A percentile compares a stretch with the other conserved stretches of the same genome.
Evolutionary conservation across 2,797 vertebrate genomes (phyloP).

Genomic region (Acanthurus leucopareius): DNA sequence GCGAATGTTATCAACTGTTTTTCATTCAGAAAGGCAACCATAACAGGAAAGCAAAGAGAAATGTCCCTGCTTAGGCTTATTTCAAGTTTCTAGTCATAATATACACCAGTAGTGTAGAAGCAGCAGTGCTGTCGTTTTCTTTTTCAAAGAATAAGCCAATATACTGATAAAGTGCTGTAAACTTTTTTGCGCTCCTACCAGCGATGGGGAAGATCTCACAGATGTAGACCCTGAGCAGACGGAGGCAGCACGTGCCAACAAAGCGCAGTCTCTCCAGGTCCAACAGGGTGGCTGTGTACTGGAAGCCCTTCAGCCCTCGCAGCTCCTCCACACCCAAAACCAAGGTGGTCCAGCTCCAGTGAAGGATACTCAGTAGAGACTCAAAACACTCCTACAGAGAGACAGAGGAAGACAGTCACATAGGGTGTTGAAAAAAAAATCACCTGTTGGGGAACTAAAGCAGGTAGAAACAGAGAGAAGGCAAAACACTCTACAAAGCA

Average conservation of each 20-base stretch:
- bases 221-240: constrained; percentile 96
- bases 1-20: neutral
- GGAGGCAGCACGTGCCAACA: constrained; percentile 96
- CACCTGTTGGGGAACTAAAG: neutral
- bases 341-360: constrained; percentile 99
- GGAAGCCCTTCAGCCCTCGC: constrained; percentile 97
- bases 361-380: constrained; percentile 95
- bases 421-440: neutral
- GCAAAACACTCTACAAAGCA: neutral
- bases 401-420: neutral
- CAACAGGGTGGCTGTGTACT: constrained; percentile 96
- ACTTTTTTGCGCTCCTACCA: constrained; percentile 81
- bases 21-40: neutral
- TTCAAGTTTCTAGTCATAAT: neutral
- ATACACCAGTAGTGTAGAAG: neutral
- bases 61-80: no score
- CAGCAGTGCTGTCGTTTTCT: neutral
- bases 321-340: constrained; percentile 98
- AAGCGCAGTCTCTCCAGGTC: constrained; percentile 97
- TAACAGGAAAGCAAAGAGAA: neutral
- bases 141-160: neutral
- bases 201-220: constrained; percentile 99
- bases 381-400: constrained; percentile 96
- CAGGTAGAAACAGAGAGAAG: neutral
- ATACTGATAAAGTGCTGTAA: neutral